These are phyloP conservation scores for Portunus trituberculatus DNA, from an alignment of 1,140 invertebrate species.

Conservation along the genomic window DNA sequence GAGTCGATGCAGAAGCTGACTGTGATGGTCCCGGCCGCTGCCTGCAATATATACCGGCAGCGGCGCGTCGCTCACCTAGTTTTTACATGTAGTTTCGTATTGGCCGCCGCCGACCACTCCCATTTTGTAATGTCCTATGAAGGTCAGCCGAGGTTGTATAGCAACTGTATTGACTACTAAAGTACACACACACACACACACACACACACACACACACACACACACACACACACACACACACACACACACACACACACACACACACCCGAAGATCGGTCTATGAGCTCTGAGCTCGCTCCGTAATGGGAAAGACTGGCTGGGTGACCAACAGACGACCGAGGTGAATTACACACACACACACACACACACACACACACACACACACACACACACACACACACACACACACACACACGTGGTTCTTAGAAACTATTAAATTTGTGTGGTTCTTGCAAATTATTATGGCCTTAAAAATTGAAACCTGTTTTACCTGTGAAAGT, in stretches of 20 bases:
- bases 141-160: not conserved
- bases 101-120: not conserved
- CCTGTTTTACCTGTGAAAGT: too few relatives aligned
- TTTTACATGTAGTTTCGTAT: constrained; percentile 13
- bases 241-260: too few relatives aligned
- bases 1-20: not conserved
- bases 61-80: not conserved
- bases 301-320: too few relatives aligned
- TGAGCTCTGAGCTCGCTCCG: too few relatives aligned
- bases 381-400: constrained; percentile 29
- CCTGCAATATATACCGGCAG: not conserved
- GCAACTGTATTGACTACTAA: not conserved
- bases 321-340: too few relatives aligned
- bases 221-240: too few relatives aligned
- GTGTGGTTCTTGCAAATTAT: too few relatives aligned
- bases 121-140: not conserved
- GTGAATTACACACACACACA: not conserved
- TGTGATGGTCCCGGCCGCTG: not conserved
- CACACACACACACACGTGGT: constrained; percentile 13
- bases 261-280: too few relatives aligned
- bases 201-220: too few relatives aligned
- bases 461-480: too few relatives aligned
- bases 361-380: constrained; percentile 1
- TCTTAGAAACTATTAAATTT: too few relatives aligned
- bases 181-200: too few relatives aligned